A percentile compares a stretch with the other conserved stretches of the same genome.
These are phyloP conservation scores for Synanceia verrucosa DNA, from an alignment of 2,797 vertebrate species.

Conservation along the genomic window DNA sequence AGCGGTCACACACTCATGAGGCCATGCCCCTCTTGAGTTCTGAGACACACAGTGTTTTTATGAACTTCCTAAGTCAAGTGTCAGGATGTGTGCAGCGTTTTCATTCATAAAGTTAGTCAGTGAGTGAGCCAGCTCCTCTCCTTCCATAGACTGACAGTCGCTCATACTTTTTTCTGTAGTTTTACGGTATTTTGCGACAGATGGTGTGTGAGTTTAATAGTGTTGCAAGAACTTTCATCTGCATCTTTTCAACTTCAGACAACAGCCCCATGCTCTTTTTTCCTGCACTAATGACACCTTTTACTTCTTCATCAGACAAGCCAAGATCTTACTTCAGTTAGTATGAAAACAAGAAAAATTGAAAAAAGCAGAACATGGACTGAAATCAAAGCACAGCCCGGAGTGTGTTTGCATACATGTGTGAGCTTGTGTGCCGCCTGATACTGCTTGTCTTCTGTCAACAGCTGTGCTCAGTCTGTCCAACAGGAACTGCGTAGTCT, in stretches of 20 bases:
- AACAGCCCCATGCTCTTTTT: not conserved
- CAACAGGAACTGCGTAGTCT: conserved; percentile 63
- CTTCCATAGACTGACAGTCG: not conserved
- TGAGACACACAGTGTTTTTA: conserved; percentile 5
- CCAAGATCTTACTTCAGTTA: conserved; percentile 9
- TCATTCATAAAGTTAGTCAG: conserved; percentile 12
- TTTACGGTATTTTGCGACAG: not conserved
- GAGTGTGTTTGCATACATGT: conserved; percentile 59
- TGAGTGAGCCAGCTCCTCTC: not conserved
- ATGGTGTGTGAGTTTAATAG: not conserved
- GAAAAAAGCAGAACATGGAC: conserved; percentile 17
- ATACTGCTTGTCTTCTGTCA: conserved; percentile 70
- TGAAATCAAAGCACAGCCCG: conserved; percentile 59
- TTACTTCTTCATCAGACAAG: conserved; percentile 8
- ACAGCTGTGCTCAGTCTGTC: conserved; percentile 74
- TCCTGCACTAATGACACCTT: not conserved
- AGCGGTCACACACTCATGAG: conserved; percentile 27
- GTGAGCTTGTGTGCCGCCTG: conserved; percentile 55
- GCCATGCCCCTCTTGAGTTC: conserved; percentile 25
- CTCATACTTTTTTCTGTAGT: not conserved
- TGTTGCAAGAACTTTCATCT: too few relatives aligned
- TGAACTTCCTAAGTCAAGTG: conserved; percentile 26
- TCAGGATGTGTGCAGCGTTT: conserved; percentile 2
- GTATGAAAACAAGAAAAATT: not conserved
- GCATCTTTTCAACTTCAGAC: conserved; percentile 1